Conservation (phyloP, 2,797 vertebrate species). For the Morus bassanus region DNA sequence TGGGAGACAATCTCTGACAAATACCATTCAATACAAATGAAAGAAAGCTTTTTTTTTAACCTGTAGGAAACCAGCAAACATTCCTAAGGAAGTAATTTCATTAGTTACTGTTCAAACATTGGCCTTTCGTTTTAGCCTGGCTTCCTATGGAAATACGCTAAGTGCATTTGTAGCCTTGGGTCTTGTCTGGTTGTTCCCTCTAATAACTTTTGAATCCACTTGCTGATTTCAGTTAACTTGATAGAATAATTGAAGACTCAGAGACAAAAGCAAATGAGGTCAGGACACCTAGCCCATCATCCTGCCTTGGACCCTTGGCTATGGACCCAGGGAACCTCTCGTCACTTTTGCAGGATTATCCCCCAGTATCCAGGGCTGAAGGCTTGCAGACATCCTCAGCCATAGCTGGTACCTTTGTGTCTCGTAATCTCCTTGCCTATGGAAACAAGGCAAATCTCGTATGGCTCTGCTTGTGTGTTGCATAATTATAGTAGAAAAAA, state of each 20-base stretch:
- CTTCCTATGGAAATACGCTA: neutral
- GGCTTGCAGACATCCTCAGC: fast-evolving
- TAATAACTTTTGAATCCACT: neutral
- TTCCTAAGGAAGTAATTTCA: neutral
- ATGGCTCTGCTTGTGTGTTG: neutral
- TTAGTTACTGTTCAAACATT: neutral
- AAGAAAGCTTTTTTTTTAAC: neutral
- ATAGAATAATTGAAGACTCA: neutral
- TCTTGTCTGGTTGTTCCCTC: neutral
- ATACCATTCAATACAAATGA: neutral
- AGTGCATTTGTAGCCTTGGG: neutral
- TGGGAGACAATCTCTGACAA: neutral
- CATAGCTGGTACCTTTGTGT: neutral
- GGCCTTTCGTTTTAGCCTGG: neutral
- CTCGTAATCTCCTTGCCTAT: neutral
- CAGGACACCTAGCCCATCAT: neutral
- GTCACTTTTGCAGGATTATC: neutral
- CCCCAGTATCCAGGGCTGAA: neutral
- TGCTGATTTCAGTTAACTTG: neutral
- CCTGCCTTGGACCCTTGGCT: neutral
- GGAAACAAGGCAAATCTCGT: neutral
- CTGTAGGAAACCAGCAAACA: neutral
- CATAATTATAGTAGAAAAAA: neutral
- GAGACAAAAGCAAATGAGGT: neutral
- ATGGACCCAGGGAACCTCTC: neutral